Conservation (phyloP, 53 echinoderm and acorn worm genomes). For the Apostichopus leukothele region DNA sequence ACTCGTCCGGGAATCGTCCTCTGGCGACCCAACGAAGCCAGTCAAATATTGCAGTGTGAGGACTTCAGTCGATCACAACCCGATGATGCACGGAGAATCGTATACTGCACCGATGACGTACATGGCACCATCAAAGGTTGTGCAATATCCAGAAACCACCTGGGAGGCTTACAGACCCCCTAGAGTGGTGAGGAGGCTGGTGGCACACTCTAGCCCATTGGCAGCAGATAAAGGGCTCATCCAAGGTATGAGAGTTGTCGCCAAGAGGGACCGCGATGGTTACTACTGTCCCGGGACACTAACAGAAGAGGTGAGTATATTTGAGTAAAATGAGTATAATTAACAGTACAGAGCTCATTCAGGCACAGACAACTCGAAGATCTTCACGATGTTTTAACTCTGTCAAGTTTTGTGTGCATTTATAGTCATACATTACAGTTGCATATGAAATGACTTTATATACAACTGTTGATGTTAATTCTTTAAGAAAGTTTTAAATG, state of each 20-base stretch:
- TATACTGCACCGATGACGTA: conserved; percentile 42
- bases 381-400: no score
- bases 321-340: background rate
- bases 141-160: conserved; percentile 53
- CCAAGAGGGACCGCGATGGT: conserved; percentile 85
- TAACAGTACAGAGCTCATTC: background rate
- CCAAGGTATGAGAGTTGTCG: conserved; percentile 85
- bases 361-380: no score
- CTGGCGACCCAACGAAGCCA: background rate
- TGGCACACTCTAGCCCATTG: conserved; percentile 15
- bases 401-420: no score
- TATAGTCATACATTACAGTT: no score
- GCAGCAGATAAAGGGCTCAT: conserved; percentile 56
- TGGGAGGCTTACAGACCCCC: conserved; percentile 61
- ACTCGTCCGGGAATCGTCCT: background rate
- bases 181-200: conserved; percentile 41
- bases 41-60: conserved; percentile 83
- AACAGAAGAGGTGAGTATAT: conserved; percentile 29
- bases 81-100: conserved; percentile 40
- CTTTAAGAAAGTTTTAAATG: no score
- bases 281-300: conserved; percentile 80
- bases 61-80: conserved; percentile 79
- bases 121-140: conserved; percentile 36
- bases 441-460: no score
- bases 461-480: no score